These are phyloP conservation scores for Drosophila colorata DNA, from an alignment of 2,888 invertebrate species.

Conservation along the genomic window DNA sequence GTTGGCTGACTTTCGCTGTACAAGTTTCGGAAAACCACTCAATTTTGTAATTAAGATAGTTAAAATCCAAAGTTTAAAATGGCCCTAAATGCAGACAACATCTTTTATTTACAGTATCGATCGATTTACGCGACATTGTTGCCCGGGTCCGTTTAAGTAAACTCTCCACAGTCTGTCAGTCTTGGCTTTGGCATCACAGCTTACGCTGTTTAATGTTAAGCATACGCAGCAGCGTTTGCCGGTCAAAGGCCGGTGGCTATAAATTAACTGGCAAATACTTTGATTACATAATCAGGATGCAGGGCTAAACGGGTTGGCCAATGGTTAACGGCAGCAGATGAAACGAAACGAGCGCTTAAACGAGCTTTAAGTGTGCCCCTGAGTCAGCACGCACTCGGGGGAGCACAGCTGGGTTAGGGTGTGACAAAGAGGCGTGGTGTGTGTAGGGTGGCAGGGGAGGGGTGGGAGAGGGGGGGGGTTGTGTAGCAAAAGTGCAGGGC, in stretches of 20 bases:
- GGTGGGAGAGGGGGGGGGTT: too few relatives aligned
- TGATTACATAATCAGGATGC: conserved; percentile 77
- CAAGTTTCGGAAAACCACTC: background rate
- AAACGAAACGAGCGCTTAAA: conserved; percentile 74
- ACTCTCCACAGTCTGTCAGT: conserved; percentile 1
- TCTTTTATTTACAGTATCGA: background rate
- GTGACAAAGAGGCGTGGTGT: too few relatives aligned
- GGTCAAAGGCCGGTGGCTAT: conserved; percentile 64
- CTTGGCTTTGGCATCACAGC: conserved; percentile 8
- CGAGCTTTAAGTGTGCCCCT: conserved; percentile 79
- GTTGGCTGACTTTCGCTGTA: background rate
- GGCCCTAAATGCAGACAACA: too few relatives aligned
- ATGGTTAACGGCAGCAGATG: conserved; percentile 48
- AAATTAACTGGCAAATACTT: conserved; percentile 81
- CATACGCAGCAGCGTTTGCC: conserved; percentile 53
- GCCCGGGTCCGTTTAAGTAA: background rate
- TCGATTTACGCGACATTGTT: conserved; percentile 2
- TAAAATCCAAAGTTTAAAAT: background rate
- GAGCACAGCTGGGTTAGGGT: background rate
- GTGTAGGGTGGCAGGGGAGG: conserved; percentile 12
- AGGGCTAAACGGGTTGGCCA: conserved; percentile 44
- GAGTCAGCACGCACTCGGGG: conserved; percentile 72
- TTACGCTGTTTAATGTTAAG: conserved; percentile 44
- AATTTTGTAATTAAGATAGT: background rate
- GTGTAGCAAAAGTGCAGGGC: conserved; percentile 20